A percentile compares a stretch with the other conserved stretches of the same genome.
Evolutionary conservation across 2,113 vertebrate species (phyloP).

Genomic region (Rhynchomys soricoides): DNA sequence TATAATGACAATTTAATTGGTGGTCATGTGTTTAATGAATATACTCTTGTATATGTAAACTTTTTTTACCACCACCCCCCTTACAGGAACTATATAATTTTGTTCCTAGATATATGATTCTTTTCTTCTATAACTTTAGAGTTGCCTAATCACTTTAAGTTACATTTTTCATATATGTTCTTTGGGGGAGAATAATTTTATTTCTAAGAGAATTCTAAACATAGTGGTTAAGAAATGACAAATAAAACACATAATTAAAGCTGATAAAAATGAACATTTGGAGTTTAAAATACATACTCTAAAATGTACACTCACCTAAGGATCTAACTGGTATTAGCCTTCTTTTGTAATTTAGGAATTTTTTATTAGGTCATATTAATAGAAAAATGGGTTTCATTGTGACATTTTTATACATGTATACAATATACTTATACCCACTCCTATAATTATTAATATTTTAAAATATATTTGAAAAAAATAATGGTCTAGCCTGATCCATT

Average conservation of each 20-base stretch:
- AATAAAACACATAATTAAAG: slow-evolving; percentile 3
- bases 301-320: background rate
- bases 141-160: slow-evolving; percentile 35
- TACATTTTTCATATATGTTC: slow-evolving; percentile 33
- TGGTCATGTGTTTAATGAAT: background rate
- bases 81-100: background rate
- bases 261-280: slow-evolving; percentile 23
- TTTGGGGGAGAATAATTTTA: background rate
- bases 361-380: slow-evolving; percentile 8
- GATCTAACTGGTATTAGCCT: slow-evolving; percentile 15
- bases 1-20: slow-evolving; percentile 1
- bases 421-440: background rate
- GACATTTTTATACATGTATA: background rate
- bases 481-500: background rate
- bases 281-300: slow-evolving; percentile 30
- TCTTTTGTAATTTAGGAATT: background rate
- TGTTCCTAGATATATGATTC: slow-evolving; percentile 8
- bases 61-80: background rate
- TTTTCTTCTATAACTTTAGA: background rate
- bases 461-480: slow-evolving; percentile 43
- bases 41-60: background rate
- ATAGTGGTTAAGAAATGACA: slow-evolving; percentile 15
- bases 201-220: slow-evolving; percentile 46
- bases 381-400: background rate
- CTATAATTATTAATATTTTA: slow-evolving; percentile 21